phyloP scores from a whole-genome alignment of 2,113 vertebrate species.

The Regulus satrapa region DNA sequence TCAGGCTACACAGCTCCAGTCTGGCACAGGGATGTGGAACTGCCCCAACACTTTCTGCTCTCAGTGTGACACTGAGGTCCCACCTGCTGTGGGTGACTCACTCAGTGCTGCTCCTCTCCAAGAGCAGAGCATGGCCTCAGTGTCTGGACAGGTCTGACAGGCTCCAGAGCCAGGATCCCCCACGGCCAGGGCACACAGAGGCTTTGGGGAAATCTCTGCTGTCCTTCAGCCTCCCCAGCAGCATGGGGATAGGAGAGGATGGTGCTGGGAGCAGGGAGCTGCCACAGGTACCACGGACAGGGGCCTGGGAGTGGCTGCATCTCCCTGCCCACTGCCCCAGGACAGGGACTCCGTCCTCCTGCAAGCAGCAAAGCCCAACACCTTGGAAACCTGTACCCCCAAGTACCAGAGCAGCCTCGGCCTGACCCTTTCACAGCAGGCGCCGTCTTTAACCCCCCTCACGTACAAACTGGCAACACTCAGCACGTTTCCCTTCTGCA shows the following conservation, averaged over 20 bases:
- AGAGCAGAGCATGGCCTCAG: background rate
- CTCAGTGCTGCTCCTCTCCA: background rate
- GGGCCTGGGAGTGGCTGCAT: background rate
- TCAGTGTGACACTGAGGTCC: background rate
- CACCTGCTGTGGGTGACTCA: background rate
- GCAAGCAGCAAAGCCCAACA: background rate
- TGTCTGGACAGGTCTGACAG: background rate
- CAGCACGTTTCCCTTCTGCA: background rate
- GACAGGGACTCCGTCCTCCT: background rate
- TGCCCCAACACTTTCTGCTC: background rate
- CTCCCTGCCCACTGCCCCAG: background rate
- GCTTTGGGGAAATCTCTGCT: background rate
- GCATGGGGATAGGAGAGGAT: background rate
- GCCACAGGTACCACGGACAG: background rate
- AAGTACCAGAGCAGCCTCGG: too few species aligned
- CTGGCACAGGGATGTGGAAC: background rate
- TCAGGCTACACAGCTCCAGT: background rate
- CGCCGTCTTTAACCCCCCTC: background rate
- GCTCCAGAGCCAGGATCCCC: background rate
- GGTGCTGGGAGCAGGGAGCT: background rate
- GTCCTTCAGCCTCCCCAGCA: background rate
- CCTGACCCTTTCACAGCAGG: accelerated
- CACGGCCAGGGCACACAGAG: background rate
- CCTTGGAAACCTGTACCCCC: background rate
- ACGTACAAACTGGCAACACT: background rate